These are phyloP conservation scores for Caranx melampygus DNA, from an alignment of 2,113 vertebrate species.

Conservation along the genomic window DNA sequence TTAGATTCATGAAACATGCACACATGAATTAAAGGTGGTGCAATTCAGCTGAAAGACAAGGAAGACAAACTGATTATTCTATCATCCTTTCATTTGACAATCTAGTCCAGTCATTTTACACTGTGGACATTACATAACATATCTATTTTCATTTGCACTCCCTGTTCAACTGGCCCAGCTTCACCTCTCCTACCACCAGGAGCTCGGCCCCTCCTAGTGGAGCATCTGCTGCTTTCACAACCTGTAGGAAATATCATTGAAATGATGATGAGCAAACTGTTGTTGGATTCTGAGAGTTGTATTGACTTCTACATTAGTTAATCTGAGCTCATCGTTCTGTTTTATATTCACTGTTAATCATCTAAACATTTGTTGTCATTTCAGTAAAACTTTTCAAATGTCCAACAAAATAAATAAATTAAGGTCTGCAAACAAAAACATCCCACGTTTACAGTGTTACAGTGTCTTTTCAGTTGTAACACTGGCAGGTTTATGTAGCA, in stretches of 20 bases:
- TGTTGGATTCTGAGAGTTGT: neutral
- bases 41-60: neutral
- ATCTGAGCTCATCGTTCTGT: no score
- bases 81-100: no score
- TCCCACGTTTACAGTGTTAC: no score
- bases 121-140: conserved; percentile 5
- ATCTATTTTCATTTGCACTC: conserved; percentile 19
- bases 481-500: no score
- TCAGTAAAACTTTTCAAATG: neutral
- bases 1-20: neutral
- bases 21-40: neutral
- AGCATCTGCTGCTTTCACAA: neutral
- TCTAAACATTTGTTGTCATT: neutral
- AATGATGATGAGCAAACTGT: neutral
- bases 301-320: neutral
- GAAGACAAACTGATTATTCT: no score
- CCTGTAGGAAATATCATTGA: conserved; percentile 1
- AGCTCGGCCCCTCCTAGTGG: conserved; percentile 40
- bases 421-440: no score
- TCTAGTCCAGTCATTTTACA: neutral
- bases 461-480: neutral
- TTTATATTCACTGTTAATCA: neutral
- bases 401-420: no score
- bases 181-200: conserved; percentile 35
- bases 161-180: neutral